These are phyloP conservation scores for Oxytorus armatus DNA, from an alignment of 2,888 invertebrate genomes.

Conservation along the genomic window DNA sequence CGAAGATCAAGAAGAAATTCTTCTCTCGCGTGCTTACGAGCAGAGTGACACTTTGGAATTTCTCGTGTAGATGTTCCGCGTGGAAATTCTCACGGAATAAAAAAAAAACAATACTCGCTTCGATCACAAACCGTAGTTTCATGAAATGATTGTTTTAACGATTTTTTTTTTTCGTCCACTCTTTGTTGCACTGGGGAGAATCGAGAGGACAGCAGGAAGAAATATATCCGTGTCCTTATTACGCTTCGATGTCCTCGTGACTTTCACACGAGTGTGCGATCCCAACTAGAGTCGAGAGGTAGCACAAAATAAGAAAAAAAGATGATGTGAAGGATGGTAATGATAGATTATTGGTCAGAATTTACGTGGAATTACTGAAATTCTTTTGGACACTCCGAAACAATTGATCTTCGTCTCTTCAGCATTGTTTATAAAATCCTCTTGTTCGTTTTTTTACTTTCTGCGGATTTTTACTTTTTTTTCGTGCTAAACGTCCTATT, in stretches of 20 bases:
- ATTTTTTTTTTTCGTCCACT: conserved; percentile 14
- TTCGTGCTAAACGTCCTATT: background rate
- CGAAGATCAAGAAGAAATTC: background rate
- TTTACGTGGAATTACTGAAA: background rate
- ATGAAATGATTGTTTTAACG: background rate
- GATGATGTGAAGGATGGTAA: background rate
- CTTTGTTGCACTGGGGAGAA: background rate
- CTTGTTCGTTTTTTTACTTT: no score
- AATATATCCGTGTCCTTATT: background rate
- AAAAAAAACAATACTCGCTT: background rate
- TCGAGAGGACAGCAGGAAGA: conserved; percentile 5
- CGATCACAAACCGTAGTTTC: conserved; percentile 30
- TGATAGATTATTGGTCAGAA: background rate
- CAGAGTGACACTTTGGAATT: background rate
- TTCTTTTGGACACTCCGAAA: background rate
- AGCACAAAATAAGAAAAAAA: background rate
- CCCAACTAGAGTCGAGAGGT: background rate
- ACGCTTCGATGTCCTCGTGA: conserved; percentile 47
- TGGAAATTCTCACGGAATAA: background rate
- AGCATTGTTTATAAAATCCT: conserved; percentile 1
- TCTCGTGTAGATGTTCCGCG: background rate
- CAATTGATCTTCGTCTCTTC: no score
- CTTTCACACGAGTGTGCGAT: conserved; percentile 47
- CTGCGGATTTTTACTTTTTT: no score
- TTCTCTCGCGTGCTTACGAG: background rate